Evolutionary conservation across 1,140 invertebrate genomes (phyloP).

Genomic region (Stegodyphus mimosarum): DNA sequence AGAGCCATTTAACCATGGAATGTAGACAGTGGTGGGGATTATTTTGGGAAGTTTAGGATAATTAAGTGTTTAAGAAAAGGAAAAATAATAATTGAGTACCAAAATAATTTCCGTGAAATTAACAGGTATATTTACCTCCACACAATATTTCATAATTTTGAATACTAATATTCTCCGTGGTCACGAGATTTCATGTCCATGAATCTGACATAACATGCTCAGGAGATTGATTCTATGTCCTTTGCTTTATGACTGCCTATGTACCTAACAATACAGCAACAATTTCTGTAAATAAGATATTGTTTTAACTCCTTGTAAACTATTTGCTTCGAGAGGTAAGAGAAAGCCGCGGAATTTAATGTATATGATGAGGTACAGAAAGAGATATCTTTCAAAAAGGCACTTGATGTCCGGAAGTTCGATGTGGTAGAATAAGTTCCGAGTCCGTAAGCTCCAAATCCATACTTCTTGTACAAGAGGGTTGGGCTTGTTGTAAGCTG

Average conservation of each 20-base stretch:
- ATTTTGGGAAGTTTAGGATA: too few relatives aligned
- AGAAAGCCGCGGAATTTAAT: neutral
- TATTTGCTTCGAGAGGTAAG: neutral
- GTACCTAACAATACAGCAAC: neutral
- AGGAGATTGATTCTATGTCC: neutral
- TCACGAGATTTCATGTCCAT: neutral
- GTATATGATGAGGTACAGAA: neutral
- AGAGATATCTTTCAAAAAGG: constrained; percentile 1
- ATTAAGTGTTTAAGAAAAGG: too few relatives aligned
- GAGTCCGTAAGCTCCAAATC: constrained; percentile 26
- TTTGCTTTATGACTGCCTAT: neutral
- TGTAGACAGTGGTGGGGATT: too few relatives aligned
- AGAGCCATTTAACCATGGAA: too few relatives aligned
- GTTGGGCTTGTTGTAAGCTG: constrained; percentile 11
- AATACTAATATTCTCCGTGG: too few relatives aligned
- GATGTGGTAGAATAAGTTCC: constrained; percentile 41
- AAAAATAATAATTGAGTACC: too few relatives aligned
- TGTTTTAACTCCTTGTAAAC: neutral
- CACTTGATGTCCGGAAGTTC: constrained; percentile 37
- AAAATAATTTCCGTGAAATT: too few relatives aligned
- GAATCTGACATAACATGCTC: neutral
- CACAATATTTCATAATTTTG: too few relatives aligned
- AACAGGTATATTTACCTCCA: too few relatives aligned
- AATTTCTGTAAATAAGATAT: neutral
- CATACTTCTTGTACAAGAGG: constrained; percentile 5